These are phyloP conservation scores for Thera britannica DNA, from an alignment of 2,888 invertebrate species.

Conservation along the genomic window DNA sequence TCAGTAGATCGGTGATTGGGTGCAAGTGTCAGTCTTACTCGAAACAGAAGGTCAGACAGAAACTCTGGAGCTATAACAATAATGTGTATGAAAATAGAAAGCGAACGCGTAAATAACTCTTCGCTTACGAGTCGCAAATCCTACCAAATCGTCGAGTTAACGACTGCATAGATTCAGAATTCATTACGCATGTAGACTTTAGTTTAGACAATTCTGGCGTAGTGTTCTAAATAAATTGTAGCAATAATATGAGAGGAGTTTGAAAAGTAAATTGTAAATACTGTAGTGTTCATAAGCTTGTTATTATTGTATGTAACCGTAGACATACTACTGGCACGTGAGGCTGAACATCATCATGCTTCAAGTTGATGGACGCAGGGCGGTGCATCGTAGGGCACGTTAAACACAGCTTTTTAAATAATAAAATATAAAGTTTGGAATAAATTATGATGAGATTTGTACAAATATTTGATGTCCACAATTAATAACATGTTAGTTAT, in stretches of 20 bases:
- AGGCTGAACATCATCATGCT: too few species aligned
- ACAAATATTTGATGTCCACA: constrained; percentile 8
- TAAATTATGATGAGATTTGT: not conserved
- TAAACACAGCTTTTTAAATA: too few species aligned
- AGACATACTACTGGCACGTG: too few species aligned
- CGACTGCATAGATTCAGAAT: constrained; percentile 14
- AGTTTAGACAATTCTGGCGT: not conserved
- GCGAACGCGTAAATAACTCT: constrained; percentile 46
- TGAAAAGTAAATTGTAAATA: not conserved
- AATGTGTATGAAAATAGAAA: constrained; percentile 49
- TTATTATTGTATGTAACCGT: not conserved
- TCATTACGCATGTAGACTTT: not conserved
- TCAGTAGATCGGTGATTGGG: not conserved
- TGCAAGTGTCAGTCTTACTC: not conserved
- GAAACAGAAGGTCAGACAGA: constrained; percentile 30
- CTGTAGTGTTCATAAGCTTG: too few species aligned
- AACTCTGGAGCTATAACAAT: constrained; percentile 47
- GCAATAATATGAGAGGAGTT: not conserved
- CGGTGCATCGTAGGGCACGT: too few species aligned
- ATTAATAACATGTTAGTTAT: constrained; percentile 19
- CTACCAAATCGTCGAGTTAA: constrained; percentile 36
- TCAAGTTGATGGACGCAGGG: too few species aligned
- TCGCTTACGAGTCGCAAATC: constrained; percentile 48
- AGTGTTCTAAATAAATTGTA: not conserved
- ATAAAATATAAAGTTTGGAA: not conserved